A percentile compares a stretch with the other conserved stretches of the same genome.
Evolutionary conservation across 2,113 vertebrate species (phyloP).

Genomic region (Lipotes vexillifer): DNA sequence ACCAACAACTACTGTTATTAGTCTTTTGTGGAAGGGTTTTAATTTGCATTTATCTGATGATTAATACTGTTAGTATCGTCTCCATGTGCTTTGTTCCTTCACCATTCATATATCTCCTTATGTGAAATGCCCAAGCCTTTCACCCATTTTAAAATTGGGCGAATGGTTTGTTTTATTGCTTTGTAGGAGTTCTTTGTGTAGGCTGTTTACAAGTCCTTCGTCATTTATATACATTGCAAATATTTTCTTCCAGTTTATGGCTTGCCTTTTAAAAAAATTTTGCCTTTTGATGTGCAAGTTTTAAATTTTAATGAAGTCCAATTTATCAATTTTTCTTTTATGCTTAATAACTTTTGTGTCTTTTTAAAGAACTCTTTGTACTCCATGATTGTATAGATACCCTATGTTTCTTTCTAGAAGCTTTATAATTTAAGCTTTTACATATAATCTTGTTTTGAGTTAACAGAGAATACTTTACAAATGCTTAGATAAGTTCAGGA

Average conservation of each 20-base stretch:
- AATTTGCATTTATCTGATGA: background rate
- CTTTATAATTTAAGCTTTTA: background rate
- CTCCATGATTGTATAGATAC: background rate
- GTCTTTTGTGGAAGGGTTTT: background rate
- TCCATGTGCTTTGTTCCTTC: background rate
- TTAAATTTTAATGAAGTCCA: background rate
- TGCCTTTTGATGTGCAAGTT: background rate
- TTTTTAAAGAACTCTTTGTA: background rate
- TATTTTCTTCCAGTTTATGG: background rate
- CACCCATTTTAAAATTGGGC: background rate
- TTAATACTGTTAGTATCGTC: background rate
- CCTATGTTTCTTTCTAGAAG: background rate
- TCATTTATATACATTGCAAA: background rate
- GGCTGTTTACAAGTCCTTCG: background rate
- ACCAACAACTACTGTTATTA: background rate
- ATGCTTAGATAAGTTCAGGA: background rate
- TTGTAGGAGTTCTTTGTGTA: background rate
- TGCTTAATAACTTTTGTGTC: background rate
- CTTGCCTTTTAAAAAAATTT: background rate
- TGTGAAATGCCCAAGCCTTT: background rate
- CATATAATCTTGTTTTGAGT: background rate
- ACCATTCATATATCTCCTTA: background rate
- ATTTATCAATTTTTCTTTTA: background rate
- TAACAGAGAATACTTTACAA: background rate
- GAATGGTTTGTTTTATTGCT: background rate